Conservation (phyloP, 2,113 vertebrate genomes). For the Argyrosomus japonicus region DNA sequence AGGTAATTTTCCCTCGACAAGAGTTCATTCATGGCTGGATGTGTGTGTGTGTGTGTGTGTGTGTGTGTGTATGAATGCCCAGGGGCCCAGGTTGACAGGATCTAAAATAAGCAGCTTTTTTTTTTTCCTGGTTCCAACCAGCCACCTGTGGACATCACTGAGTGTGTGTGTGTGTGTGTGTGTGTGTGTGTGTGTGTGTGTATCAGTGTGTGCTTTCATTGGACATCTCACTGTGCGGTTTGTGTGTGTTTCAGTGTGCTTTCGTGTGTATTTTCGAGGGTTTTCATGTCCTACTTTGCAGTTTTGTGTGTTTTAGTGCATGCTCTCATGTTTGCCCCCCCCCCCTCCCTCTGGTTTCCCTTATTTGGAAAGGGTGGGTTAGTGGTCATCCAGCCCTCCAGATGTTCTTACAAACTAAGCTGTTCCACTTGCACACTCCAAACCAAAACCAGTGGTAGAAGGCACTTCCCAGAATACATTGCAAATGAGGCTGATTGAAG, state of each 20-base stretch:
- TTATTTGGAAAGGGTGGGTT: slow-evolving; percentile 41
- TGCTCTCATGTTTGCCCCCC: neutral
- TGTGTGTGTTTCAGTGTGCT: slow-evolving; percentile 18
- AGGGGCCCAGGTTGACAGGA: slow-evolving; percentile 14
- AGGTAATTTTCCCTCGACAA: neutral
- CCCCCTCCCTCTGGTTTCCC: slow-evolving; percentile 11
- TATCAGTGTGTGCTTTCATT: slow-evolving; percentile 32
- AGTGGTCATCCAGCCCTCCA: slow-evolving; percentile 51
- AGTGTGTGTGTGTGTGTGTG: neutral
- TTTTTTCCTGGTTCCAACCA: slow-evolving; percentile 23
- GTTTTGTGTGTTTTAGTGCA: slow-evolving; percentile 5
- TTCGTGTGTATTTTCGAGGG: neutral
- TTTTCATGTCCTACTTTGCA: neutral
- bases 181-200: slow-evolving; percentile 22
- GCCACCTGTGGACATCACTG: slow-evolving; percentile 57
- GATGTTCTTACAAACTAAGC: slow-evolving; percentile 55
- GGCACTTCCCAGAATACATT: slow-evolving; percentile 43
- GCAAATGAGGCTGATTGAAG: neutral
- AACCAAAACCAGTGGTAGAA: slow-evolving; percentile 51
- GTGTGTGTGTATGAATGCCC: slow-evolving; percentile 5
- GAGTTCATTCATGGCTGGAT: neutral
- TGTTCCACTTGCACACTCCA: slow-evolving; percentile 51
- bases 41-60: slow-evolving; percentile 22
- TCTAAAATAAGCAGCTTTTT: slow-evolving; percentile 55
- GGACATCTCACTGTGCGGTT: slow-evolving; percentile 32